Base-by-base conservation (phyloP, 2,113 vertebrate genomes). In the Notothenia coriiceps region DNA sequence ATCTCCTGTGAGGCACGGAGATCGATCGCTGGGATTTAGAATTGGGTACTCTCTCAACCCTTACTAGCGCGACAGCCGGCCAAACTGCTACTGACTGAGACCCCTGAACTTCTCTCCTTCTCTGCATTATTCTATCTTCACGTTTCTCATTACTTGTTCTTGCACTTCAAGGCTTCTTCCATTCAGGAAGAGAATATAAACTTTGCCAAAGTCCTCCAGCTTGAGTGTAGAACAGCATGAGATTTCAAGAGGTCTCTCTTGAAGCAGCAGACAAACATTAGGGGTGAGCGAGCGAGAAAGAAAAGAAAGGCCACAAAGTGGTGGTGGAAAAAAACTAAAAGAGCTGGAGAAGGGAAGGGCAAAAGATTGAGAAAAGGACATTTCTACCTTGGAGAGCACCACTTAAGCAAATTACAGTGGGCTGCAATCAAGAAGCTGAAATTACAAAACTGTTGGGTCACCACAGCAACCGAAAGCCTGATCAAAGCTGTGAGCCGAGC, bases 1-100 rank as follows among this genome's bases (percentile, higher is more conserved):
- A 89, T 91, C 89, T 88, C 85, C 86, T 83, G 88, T 72, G 85
- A 93, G 91, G 84, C 88, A 79, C 70, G 47, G 59, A 68, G 82
- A 95, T 95, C 91, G 89, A 95, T 95, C 79, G 51, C 70, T 56
- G 79, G 89, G 91, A 90, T 94, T 94, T 93, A 93, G 93, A 94
- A 88, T 92, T 74, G 88, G 82, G 69, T 51, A 77, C 86, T 86
- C 84, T 90, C 87, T 82, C 71, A 79, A 80, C 66, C 69, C 74
- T 74, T 70, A 81, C 80, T 46, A 76, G 65, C 68, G 83, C 84
- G 83, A 66, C 70, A 69, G 60, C 29, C 63, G 66, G 60, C 10
- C 76, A 79, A 85, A 84, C 77, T 72, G 29, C 74, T 69, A 59
- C 66, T 70, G 22, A 81, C 59, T 75, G 40, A 80, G 68, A 67